Base-by-base conservation (phyloP, 1,140 invertebrate genomes). In the Drosophila gunungcola region DNA sequence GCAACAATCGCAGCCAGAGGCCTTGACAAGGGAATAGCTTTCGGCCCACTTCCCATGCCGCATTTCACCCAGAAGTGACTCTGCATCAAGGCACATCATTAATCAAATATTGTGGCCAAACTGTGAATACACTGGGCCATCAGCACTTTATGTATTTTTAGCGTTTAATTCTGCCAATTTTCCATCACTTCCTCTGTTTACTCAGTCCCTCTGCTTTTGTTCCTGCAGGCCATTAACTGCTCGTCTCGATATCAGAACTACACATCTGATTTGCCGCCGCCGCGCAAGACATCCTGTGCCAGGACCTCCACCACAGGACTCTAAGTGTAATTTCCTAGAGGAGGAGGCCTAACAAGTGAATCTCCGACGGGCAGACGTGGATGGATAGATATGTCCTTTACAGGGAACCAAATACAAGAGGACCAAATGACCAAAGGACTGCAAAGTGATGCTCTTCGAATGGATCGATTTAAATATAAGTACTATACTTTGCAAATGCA, bases 231-330 rank as follows among this genome's bases (percentile, higher is more conserved):
- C 73, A 80, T 92, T 52, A 84, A 89, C 73, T 92, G 90, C 54
- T 78, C 84, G 45, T 69, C 78, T 12, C 84, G 86, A 39, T 91
- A 89, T 73, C 90, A 80, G 61, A 86, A 89, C 85, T 92, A 91
- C 61, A 77, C 86, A 80, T 70, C 90, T 65, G 90, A 92, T 75
- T 91, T 92, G 72, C 91, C 91, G 48, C 86, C 90, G 13, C 88
- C 91, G 12, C 78, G 91, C 29, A 90, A 89, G 65, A 91, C 91
- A 9, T 92, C 91, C 56, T 91, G 78, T 58, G 91, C 52, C 42
- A 74, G 91, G 42, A 92, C 91, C 56, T 92, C 91, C 29, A 91
- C 90, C 10, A 91, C 90, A 34, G 90, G 90, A 49, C 34, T 92
- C 16, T 92, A 69, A 83, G 46, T 32, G 38, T 34, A 42, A 48